A percentile compares a stretch with the other conserved stretches of the same genome.
Conservation (phyloP, 1,140 invertebrate genomes). For the Anoplolepis gracilipes region DNA sequence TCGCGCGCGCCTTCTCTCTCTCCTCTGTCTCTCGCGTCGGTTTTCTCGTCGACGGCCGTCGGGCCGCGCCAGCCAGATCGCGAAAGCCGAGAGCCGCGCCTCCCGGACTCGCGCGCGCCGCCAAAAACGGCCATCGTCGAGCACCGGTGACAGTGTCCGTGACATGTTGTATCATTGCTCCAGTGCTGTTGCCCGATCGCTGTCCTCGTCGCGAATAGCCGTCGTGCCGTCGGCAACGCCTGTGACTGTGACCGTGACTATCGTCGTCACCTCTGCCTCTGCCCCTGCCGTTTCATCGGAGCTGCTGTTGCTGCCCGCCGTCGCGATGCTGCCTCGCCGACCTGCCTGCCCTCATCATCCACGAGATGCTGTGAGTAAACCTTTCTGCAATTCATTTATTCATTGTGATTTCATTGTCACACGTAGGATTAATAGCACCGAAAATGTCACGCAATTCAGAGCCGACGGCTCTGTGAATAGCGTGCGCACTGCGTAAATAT, state of each 20-base stretch:
- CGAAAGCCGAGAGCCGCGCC: slow-evolving; percentile 41
- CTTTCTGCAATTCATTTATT: no score
- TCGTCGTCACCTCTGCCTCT: slow-evolving; percentile 14
- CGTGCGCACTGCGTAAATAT: no score
- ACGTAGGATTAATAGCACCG: no score
- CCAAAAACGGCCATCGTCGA: slow-evolving; percentile 20
- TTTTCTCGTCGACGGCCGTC: slow-evolving; percentile 51
- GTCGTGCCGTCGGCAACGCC: slow-evolving; percentile 3
- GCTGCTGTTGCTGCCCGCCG: not conserved
- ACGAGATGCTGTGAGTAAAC: slow-evolving; percentile 70
- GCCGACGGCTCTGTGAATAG: no score
- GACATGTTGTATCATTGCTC: slow-evolving; percentile 66
- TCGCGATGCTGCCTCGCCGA: slow-evolving; percentile 46
- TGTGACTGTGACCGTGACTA: slow-evolving; percentile 73
- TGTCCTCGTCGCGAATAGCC: slow-evolving; percentile 14
- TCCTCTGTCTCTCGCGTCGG: slow-evolving; percentile 20
- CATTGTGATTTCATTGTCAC: no score
- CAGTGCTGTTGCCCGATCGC: slow-evolving; percentile 42
- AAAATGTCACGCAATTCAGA: not conserved
- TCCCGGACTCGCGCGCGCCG: slow-evolving; percentile 57
- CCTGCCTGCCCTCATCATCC: slow-evolving; percentile 7
- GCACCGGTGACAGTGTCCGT: slow-evolving; percentile 67
- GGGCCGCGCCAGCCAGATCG: slow-evolving; percentile 1
- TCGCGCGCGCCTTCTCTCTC: slow-evolving; percentile 20
- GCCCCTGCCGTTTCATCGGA: no score